Evolutionary conservation across 2,888 invertebrate species (phyloP), one percentile per base, ranked within the genome.

Genomic region (Drosophila paramelanica): DNA sequence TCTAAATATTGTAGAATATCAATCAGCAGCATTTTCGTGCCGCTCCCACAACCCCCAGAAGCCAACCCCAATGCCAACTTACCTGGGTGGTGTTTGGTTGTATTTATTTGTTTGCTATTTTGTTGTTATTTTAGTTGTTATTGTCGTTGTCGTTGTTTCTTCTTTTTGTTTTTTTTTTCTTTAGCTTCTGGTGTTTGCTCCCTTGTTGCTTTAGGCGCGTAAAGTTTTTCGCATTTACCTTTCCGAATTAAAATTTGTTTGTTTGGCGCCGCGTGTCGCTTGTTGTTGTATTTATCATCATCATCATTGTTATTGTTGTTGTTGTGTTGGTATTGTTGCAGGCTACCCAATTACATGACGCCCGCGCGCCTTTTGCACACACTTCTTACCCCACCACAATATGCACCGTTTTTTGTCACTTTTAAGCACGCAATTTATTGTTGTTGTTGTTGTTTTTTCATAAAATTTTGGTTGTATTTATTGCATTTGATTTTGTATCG

Each of bases 141-240:
- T 52, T 56, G 8, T 61, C 56, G 45, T 60, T 47, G 20, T 45
- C 42, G 10, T 45, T 53, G n/a, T 58, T 53, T 8, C 13, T 31
- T 1, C 23, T 49, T 36, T 5, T 17, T 17, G 0, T 0, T 17
- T 8, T 17, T 31, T 1, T 31, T 49, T 36, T 5, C 36, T 13
- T 13, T 36, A 13, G 39, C 36, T 55, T 36, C 8, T 51, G 50
- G n/a, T 43, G 43, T 39, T 58, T 74, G 74, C 75, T 74, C 79
- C 74, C 79, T 68, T 67, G 79, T 79, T 79, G 68, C 61, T 67
- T 61, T 68, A 74, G 79, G 55, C 79, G 79, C 79, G 76, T 56
- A 14, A 61, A 74, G 75, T 58, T 75, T 52, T 75, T 64, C 51
- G 62, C 60, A 66, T 66, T 69, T 78, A 57, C 56, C 59, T 60